Conservation (phyloP, 2,797 vertebrate genomes). For the Rhinoraja longicauda region DNA sequence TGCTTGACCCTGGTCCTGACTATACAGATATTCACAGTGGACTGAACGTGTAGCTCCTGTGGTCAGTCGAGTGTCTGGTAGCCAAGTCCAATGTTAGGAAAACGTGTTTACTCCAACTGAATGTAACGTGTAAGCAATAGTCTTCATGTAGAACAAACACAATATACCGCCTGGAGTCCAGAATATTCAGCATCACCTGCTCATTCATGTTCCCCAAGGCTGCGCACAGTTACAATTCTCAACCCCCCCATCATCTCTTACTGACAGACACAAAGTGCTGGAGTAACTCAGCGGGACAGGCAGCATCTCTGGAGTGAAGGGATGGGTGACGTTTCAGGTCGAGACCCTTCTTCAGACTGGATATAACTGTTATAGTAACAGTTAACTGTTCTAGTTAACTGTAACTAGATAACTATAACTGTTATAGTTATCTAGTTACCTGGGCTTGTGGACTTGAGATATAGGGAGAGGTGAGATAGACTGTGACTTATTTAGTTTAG, state of each 20-base stretch:
- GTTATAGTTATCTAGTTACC: too few species aligned
- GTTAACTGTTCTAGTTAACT: too few species aligned
- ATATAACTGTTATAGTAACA: too few species aligned
- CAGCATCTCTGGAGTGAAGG: too few species aligned
- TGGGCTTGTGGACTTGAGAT: too few species aligned
- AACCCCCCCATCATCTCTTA: not conserved
- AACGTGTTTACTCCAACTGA: constrained; percentile 35
- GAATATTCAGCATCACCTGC: constrained; percentile 18
- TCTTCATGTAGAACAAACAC: constrained; percentile 38
- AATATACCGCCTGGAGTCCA: constrained; percentile 20
- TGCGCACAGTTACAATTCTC: constrained; percentile 19
- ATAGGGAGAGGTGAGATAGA: too few species aligned
- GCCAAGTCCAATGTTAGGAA: constrained; percentile 25
- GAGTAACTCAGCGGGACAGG: too few species aligned
- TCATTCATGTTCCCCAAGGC: constrained; percentile 19
- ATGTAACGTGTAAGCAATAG: constrained; percentile 40
- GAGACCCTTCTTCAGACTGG: too few species aligned
- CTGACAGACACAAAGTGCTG: too few species aligned
- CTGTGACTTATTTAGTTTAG: too few species aligned
- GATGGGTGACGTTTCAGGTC: too few species aligned
- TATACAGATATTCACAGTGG: constrained; percentile 26
- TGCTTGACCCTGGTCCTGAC: constrained; percentile 35
- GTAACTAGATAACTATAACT: too few species aligned
- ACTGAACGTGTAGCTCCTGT: constrained; percentile 28
- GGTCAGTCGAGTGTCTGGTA: constrained; percentile 15